These are phyloP conservation scores for Drosophila paramelanica DNA, from an alignment of 2,888 invertebrate genomes.

Conservation along the genomic window DNA sequence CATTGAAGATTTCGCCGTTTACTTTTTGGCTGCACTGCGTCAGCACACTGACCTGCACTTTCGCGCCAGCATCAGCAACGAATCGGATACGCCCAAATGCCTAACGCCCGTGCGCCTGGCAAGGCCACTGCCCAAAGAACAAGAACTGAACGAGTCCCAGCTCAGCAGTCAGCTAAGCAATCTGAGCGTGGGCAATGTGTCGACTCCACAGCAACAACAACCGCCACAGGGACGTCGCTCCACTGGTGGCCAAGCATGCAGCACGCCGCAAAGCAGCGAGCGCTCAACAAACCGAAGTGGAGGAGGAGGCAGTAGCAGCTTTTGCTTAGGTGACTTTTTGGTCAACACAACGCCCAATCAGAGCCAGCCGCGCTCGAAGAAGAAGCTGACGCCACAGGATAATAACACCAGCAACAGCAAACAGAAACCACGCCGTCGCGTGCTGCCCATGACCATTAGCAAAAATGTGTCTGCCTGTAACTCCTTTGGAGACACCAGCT, in stretches of 20 bases:
- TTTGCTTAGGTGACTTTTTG: constrained; percentile 84
- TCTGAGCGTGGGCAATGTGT: constrained; percentile 41
- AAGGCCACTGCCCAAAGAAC: constrained; percentile 9
- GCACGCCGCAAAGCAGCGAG: constrained; percentile 63
- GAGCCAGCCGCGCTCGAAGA: constrained; percentile 61
- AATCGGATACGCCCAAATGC: constrained; percentile 69
- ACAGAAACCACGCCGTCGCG: constrained; percentile 81
- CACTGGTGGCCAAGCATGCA: constrained; percentile 39
- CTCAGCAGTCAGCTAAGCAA: constrained; percentile 34
- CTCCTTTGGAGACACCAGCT: constrained; percentile 75
- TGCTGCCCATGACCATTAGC: constrained; percentile 82
- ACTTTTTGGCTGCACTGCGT: constrained; percentile 87
- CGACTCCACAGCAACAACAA: constrained; percentile 58
- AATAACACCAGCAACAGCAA: constrained; percentile 18
- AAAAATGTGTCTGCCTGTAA: constrained; percentile 49
- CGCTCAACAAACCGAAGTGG: constrained; percentile 43
- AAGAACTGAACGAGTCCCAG: constrained; percentile 47
- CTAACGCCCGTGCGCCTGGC: constrained; percentile 57
- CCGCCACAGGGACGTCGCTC: constrained; percentile 33
- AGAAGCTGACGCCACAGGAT: constrained; percentile 57
- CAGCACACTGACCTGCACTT: constrained; percentile 86
- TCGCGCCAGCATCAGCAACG: constrained; percentile 39
- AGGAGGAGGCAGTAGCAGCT: constrained; percentile 48
- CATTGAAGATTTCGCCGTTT: constrained; percentile 86
- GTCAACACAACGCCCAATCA: constrained; percentile 59